Evolutionary conservation across 1,140 invertebrate species (phyloP).

Genomic region (Orussus abietinus): DNA sequence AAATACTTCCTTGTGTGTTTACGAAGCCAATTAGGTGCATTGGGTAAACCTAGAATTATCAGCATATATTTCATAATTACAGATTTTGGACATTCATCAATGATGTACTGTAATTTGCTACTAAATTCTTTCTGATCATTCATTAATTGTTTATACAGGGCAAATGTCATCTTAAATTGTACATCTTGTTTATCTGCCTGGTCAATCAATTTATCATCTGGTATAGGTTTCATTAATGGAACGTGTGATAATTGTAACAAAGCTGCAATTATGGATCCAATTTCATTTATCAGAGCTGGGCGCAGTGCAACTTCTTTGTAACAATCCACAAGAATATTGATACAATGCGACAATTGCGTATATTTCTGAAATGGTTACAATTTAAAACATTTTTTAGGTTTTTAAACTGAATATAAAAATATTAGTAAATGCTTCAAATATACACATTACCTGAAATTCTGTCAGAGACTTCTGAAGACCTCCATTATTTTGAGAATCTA

Average conservation of each 20-base stretch:
- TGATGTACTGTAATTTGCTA: slow-evolving; percentile 53
- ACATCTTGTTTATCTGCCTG: slow-evolving; percentile 7
- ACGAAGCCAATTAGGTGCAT: slow-evolving; percentile 63
- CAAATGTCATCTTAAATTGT: slow-evolving; percentile 36
- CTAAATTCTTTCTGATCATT: slow-evolving; percentile 55
- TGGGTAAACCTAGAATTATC: slow-evolving; percentile 59
- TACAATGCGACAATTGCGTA: slow-evolving; percentile 35
- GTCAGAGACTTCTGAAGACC: slow-evolving; percentile 28
- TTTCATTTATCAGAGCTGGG: slow-evolving; percentile 39
- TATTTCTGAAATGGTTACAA: slow-evolving; percentile 43
- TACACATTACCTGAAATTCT: slow-evolving; percentile 25
- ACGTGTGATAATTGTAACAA: slow-evolving; percentile 69
- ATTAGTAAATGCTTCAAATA: slow-evolving; percentile 1
- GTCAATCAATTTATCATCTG: not conserved
- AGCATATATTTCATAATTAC: slow-evolving; percentile 67
- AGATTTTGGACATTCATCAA: slow-evolving; percentile 58
- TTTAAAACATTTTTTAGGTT: slow-evolving; percentile 9
- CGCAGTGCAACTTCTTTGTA: slow-evolving; percentile 42
- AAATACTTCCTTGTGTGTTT: slow-evolving; percentile 60
- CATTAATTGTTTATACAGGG: slow-evolving; percentile 54
- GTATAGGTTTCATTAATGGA: slow-evolving; percentile 61
- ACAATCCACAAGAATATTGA: slow-evolving; percentile 39
- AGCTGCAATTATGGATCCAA: slow-evolving; percentile 58
- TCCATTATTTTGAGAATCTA: slow-evolving; percentile 33
- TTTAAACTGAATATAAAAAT: slow-evolving; percentile 3